Conservation (phyloP, 30 jellyfish, hydroid and myxozoan genomes). For the Nemopilema nomurai region DNA sequence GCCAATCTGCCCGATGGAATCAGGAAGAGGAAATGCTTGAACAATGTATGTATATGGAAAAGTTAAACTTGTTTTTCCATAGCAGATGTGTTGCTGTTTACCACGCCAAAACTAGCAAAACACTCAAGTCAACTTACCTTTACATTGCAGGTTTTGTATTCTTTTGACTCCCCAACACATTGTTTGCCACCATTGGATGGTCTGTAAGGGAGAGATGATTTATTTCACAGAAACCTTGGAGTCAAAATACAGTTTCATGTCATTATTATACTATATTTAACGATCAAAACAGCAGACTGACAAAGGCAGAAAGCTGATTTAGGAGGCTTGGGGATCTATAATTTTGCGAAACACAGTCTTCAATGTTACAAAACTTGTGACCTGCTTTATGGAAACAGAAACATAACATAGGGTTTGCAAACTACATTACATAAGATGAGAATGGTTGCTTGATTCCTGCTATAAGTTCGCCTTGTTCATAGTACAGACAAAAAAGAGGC, state of each 20-base stretch:
- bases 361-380: too few relatives aligned
- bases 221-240: neutral
- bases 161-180: constrained; percentile 82
- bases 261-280: too few relatives aligned
- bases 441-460: too few relatives aligned
- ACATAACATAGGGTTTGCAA: too few relatives aligned
- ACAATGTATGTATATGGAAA: neutral
- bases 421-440: too few relatives aligned
- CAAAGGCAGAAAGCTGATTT: neutral
- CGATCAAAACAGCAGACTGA: neutral
- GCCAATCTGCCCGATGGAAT: neutral
- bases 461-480: neutral
- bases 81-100: neutral
- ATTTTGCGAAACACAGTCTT: too few relatives aligned
- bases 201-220: constrained; percentile 21
- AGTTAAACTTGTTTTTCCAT: neutral
- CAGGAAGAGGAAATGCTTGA: neutral
- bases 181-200: constrained; percentile 97
- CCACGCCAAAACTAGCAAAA: neutral
- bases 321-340: neutral
- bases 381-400: too few relatives aligned
- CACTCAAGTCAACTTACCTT: constrained; percentile 46
- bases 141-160: constrained; percentile 85
- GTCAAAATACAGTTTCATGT: too few relatives aligned
- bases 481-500: neutral